phyloP scores from a whole-genome alignment of 2,888 invertebrate genomes.

The Polydrusus pterygomalis region DNA sequence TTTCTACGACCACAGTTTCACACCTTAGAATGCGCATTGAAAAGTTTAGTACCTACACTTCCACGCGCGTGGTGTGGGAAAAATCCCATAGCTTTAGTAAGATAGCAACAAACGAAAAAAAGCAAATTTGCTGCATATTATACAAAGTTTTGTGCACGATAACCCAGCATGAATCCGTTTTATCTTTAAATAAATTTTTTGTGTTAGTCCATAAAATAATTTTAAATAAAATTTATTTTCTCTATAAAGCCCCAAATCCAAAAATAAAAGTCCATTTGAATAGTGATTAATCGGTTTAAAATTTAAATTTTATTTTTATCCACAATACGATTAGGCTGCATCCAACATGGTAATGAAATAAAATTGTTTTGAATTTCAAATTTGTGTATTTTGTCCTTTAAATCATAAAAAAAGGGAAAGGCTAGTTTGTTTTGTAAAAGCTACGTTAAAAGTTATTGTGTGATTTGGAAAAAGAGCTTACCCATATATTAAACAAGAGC shows the following conservation, averaged over 20 bases:
- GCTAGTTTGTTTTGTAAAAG: neutral
- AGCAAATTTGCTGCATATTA: neutral
- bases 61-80: too few species aligned
- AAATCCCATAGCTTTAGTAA: too few species aligned
- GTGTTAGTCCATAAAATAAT: neutral
- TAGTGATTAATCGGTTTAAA: constrained; percentile 6
- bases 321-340: constrained; percentile 4
- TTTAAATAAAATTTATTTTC: constrained; percentile 3
- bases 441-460: neutral
- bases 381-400: neutral
- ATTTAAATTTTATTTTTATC: constrained; percentile 14
- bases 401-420: neutral
- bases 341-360: constrained; percentile 5
- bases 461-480: too few species aligned
- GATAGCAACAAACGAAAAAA: too few species aligned
- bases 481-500: too few species aligned
- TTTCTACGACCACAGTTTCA: too few species aligned
- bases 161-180: neutral
- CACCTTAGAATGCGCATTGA: too few species aligned
- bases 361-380: constrained; percentile 7
- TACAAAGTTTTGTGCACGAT: neutral
- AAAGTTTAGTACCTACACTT: too few species aligned
- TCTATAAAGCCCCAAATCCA: neutral
- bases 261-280: neutral
- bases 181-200: neutral